These are phyloP conservation scores for Apostichopus leukothele DNA, from an alignment of 53 echinoderm and acorn worm genomes.

Conservation along the genomic window DNA sequence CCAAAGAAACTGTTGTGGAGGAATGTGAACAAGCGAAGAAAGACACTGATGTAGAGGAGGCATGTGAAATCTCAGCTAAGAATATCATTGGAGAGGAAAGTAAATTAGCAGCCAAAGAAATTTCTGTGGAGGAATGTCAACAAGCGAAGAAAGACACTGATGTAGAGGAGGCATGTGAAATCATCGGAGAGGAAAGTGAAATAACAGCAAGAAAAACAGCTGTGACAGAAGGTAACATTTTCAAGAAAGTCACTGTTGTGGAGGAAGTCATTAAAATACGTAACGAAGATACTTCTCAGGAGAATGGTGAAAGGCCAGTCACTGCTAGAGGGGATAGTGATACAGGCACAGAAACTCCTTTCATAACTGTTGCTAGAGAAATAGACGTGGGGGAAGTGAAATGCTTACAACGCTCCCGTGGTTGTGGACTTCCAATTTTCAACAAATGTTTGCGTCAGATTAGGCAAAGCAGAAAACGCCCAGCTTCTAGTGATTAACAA, in stretches of 20 bases:
- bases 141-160: slow-evolving; percentile 12
- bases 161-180: neutral
- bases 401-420: neutral
- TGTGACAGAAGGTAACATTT: neutral
- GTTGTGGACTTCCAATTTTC: neutral
- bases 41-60: no score
- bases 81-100: neutral
- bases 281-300: neutral
- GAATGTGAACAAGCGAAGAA: no score
- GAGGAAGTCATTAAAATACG: neutral
- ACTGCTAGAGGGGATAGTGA: no score
- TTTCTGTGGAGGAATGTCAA: neutral
- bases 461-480: neutral
- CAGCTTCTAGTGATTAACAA: neutral
- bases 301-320: neutral
- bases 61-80: no score
- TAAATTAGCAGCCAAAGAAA: neutral
- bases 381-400: neutral
- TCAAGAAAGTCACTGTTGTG: neutral
- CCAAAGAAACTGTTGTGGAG: neutral
- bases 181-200: neutral
- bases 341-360: neutral
- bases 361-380: neutral
- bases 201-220: neutral
- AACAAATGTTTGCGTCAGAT: neutral